Base-by-base conservation (phyloP, 2,113 vertebrate species). In the Rynchops niger region DNA sequence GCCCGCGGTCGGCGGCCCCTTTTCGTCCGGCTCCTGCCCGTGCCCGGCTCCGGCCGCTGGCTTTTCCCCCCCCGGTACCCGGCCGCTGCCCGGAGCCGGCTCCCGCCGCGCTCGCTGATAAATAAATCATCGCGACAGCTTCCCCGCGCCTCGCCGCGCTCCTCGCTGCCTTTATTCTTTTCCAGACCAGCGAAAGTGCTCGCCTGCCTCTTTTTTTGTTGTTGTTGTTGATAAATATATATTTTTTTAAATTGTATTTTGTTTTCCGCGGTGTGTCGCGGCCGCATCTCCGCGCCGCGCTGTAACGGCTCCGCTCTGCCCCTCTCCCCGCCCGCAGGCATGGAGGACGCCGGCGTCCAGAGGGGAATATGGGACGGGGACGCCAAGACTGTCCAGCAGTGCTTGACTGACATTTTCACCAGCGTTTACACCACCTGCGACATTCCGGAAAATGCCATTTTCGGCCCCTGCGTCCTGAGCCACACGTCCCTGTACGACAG, bases 391-490 rank as follows among this genome's bases (percentile, higher is more conserved):
- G 99, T 99, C 52, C 99, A 99, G 97, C 99, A 99, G 97, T 99
- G 99, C 96, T 98, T 99, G 63, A 99, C 99, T 53, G 99, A 99
- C 97, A 99, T 99, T 77, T 99, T 99, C 95, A 99, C 99, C 74
- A 99, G 99, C 91, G 99, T 99, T 49, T 99, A 98, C 97, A 99
- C 99, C 73, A 99, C 99, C 76, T 99, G 99, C 71, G 99, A 99
- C 97, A 98, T 99, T 66, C 99, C 99, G 0, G 99, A 99, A 96
- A 99, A 99, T 93, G 99, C 99, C 79, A 99, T 99, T 67, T 99
- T 99, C 45, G 99, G 99, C 30, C 99, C 99, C 30, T 99, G 99
- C 42, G 98, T 99, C 69, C 94, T 99, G 96, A 99, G 99, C 98
- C 99, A 99, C 97, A 99, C 99, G 61, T 99, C 99, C 14, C 95